Conservation (phyloP, 2,797 vertebrate genomes). For the Muscicapa striata region DNA sequence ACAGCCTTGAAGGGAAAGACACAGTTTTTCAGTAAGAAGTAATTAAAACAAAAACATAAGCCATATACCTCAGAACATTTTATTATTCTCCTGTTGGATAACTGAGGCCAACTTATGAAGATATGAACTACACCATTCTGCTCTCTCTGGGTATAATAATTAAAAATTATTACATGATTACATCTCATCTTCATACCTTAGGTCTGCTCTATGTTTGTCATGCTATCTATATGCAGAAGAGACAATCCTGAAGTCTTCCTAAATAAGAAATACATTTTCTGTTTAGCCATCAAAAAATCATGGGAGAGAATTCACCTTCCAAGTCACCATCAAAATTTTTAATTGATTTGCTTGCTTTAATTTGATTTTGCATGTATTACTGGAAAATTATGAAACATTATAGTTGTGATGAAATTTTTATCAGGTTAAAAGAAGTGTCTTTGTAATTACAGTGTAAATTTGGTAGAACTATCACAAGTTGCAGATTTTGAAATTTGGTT, state of each 20-base stretch:
- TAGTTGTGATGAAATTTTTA: not conserved
- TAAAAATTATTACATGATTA: not conserved
- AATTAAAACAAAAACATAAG: not conserved
- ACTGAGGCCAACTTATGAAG: not conserved
- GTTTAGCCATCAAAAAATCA: not conserved
- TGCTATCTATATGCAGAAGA: not conserved
- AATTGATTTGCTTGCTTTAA: not conserved
- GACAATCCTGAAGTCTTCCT: not conserved
- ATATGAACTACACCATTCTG: not conserved
- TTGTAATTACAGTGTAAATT: not conserved
- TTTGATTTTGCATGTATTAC: not conserved
- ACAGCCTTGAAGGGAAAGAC: not conserved
- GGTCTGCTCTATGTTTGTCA: not conserved
- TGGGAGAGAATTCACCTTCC: not conserved
- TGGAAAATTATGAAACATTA: not conserved
- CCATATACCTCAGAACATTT: not conserved
- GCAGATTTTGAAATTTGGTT: not conserved
- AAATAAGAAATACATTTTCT: not conserved
- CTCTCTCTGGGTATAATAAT: not conserved
- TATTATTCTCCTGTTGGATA: constrained; percentile 8
- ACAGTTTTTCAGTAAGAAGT: not conserved
- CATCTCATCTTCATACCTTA: not conserved
- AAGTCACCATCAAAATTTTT: not conserved
- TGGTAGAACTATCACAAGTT: not conserved
- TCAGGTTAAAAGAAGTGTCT: not conserved